A percentile compares a stretch with the other conserved stretches of the same genome.
Evolutionary conservation across 1,140 invertebrate genomes (phyloP).

Genomic region (Drosophila virilis): DNA sequence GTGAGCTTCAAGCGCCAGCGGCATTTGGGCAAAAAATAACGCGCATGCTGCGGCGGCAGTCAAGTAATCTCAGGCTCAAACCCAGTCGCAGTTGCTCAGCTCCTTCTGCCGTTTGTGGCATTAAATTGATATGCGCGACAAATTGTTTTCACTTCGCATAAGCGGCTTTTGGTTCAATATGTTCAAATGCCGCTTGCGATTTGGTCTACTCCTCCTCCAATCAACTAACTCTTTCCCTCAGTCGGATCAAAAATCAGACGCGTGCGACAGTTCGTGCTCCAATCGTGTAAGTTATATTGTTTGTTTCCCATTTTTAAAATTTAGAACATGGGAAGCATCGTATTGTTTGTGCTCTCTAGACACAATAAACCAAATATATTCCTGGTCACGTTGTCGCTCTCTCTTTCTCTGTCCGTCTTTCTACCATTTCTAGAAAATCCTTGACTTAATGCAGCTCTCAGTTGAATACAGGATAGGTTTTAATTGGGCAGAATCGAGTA

Average conservation of each 20-base stretch:
- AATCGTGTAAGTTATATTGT: not conserved
- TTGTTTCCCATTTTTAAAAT: not conserved
- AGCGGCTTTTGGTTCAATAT: slow-evolving; percentile 45
- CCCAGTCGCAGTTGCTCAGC: slow-evolving; percentile 11
- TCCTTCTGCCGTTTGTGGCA: slow-evolving; percentile 19
- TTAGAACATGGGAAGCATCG: not conserved
- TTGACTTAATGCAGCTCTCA: no score
- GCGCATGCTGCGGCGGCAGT: slow-evolving; percentile 37
- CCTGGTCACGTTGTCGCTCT: no score
- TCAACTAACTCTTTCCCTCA: not conserved
- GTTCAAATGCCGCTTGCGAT: slow-evolving; percentile 27
- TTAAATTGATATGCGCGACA: slow-evolving; percentile 68
- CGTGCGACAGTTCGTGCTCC: slow-evolving; percentile 25
- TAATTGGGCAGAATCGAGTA: not conserved
- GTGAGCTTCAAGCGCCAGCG: slow-evolving; percentile 9
- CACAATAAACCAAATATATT: no score
- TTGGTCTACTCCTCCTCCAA: not conserved
- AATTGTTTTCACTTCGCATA: slow-evolving; percentile 49
- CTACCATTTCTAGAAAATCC: no score
- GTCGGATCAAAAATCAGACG: slow-evolving; percentile 6
- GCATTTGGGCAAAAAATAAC: slow-evolving; percentile 54
- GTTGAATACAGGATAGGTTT: not conserved
- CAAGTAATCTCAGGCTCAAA: slow-evolving; percentile 18
- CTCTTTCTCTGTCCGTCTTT: no score
- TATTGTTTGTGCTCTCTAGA: not conserved